These are phyloP conservation scores for Leucophenga varia DNA, from an alignment of 1,140 invertebrate species.

Conservation along the genomic window DNA sequence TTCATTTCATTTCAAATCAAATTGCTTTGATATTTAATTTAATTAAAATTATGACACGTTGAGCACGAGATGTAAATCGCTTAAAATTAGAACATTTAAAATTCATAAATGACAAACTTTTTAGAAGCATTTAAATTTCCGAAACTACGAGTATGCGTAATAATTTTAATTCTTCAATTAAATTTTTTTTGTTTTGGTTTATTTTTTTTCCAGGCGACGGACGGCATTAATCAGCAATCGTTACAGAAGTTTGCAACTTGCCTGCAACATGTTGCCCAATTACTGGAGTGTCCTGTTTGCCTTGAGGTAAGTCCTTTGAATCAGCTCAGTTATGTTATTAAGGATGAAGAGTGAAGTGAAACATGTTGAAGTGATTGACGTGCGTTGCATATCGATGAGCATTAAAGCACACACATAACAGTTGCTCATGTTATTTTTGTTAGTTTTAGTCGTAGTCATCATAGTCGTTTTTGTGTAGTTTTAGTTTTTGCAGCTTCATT, in stretches of 20 bases:
- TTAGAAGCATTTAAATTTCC: no score
- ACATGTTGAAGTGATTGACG: no score
- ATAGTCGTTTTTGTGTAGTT: conserved; percentile 26
- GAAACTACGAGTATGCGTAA: no score
- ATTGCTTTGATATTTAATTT: no score
- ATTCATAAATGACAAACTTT: no score
- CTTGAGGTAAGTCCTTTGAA: conserved; percentile 53
- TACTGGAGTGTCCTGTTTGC: conserved; percentile 59
- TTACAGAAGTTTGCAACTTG: conserved; percentile 57
- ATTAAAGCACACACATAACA: no score
- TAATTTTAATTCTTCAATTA: conserved; percentile 2
- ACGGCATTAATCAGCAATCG: conserved; percentile 53
- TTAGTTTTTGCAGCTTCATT: conserved; percentile 36
- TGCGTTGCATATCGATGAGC: conserved; percentile 51
- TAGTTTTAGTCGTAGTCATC: no score
- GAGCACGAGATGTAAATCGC: no score
- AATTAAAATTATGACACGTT: no score
- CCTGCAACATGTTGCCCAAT: conserved; percentile 57
- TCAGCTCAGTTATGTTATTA: conserved; percentile 1
- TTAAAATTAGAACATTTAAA: no score
- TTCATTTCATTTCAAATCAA: no score
- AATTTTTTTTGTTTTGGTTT: conserved; percentile 1
- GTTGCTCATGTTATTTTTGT: no score
- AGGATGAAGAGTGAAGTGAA: conserved; percentile 13
- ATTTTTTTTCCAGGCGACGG: conserved; percentile 40